Conservation (phyloP, 2,797 vertebrate genomes). For the Trichosurus vulpecula region DNA sequence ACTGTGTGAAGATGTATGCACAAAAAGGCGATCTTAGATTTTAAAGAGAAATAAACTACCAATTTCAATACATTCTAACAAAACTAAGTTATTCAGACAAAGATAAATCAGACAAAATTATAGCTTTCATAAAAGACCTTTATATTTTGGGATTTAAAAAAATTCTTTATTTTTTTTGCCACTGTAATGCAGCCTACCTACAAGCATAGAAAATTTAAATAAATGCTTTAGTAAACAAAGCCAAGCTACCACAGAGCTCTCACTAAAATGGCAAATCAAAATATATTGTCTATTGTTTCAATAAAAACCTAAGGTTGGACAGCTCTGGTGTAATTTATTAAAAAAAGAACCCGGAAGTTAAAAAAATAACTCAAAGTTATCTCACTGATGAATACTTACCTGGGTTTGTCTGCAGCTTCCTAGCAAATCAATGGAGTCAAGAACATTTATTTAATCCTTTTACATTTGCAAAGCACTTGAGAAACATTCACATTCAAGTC, state of each 20-base stretch:
- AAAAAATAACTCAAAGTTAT: too few relatives aligned
- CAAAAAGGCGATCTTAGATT: conserved; percentile 32
- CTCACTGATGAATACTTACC: too few relatives aligned
- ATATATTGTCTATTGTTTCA: too few relatives aligned
- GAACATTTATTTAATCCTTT: neutral
- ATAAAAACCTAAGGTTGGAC: too few relatives aligned
- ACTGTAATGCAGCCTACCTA: too few relatives aligned
- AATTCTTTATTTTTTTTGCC: neutral
- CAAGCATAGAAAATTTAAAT: too few relatives aligned
- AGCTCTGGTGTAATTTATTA: too few relatives aligned
- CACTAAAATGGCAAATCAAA: too few relatives aligned
- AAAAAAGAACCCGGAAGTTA: neutral
- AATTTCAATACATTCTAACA: neutral
- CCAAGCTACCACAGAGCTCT: too few relatives aligned
- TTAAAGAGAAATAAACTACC: neutral
- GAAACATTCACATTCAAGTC: neutral
- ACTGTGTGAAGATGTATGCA: conserved; percentile 23
- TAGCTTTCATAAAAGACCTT: neutral
- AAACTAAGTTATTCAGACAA: neutral
- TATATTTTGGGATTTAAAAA: neutral
- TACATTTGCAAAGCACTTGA: neutral
- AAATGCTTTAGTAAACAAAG: too few relatives aligned
- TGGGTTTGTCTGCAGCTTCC: neutral
- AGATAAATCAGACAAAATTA: conserved; percentile 12
- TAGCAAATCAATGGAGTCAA: neutral